Base-by-base conservation (phyloP, 2,113 vertebrate genomes). In the Circaetus gallicus region DNA sequence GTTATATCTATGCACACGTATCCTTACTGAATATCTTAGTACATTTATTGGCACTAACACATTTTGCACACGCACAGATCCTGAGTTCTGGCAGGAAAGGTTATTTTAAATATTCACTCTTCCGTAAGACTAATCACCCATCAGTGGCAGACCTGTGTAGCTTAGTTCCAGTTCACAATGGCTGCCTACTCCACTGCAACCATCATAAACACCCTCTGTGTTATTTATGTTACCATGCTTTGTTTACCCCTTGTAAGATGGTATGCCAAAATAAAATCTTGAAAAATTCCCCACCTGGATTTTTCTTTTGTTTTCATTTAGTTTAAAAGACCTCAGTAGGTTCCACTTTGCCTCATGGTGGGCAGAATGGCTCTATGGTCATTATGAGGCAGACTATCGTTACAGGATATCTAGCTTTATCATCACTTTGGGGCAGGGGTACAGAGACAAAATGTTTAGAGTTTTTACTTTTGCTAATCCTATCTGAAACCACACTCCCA, bases 31-130 rank as follows among this genome's bases (percentile, higher is more conserved):
- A 55, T 72, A 73, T 63, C 47, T 80, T 52, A 49, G 34, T 63
- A 15, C 58, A 55, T 89, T 88, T 92, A 90, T n/a, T 82, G n/a
- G 29, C 72, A 67, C 17, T 81, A 86, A 90, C 26, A 49, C 10
- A 84, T 76, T 80, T 89, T 82, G 38, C 62, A 77, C 22, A 50
- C 17, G 85, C n/a, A 89, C 15, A 80, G n/a, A 59, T 45, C 40
- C 22, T 63, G n/a, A 89, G 32, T 84, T 81, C 61, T 73, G 66
- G 14, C 26, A 86, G 22, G 24, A 87, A 89, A 94, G 50, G n/a
- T 32, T 77, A 73, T 83, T 77, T 92, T 73, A 74, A 58, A n/a
- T 42, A 56, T 43, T 45, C 18, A 69, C 4, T 83, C 11, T 29
- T 70, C 76, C 24, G 4, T 40, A 74, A 59, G 42, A 88, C 29